Base-by-base conservation (phyloP, 2,113 vertebrate genomes). In the Holacanthus passer region DNA sequence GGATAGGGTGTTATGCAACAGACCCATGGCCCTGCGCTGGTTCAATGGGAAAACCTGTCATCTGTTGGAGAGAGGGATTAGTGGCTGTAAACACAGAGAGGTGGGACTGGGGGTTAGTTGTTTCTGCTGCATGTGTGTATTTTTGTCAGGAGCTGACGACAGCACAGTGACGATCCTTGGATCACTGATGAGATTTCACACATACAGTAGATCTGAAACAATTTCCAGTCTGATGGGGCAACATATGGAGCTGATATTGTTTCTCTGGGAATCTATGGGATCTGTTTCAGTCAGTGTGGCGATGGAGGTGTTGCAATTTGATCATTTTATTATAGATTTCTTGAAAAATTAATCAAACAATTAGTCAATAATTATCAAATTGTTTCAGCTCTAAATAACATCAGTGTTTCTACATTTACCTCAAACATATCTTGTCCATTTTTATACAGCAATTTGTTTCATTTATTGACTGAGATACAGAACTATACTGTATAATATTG, bases 1-100 rank as follows among this genome's bases (percentile, higher is more conserved):
- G 71, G 77, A 90, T 81, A 71, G 80, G 58, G 20, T 20, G 75
- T 94, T 95, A 91, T 1, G 75, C 67, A 94, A 95, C 82, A 52
- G 69, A 48, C 77, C 70, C 20, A 52, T 17, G 3, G 64, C 32
- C 50, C 35, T 31, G 71, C 43, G 19, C 31, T 74, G 74, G 70
- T 72, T 84, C 81, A 67, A 19, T 73, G 77, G 80, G 82, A 89
- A 73, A 83, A 67, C 66, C 87, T 79, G 73, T 85, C 78, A 87
- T 90, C 77, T 83, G 78, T 56, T 63, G 81, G 55, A 79, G 71
- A 13, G 67, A 10, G 62, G 73, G 86, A 86, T 90, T 91, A 73
- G 72, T 31, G 64, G 20, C 50, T 81, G 58, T 83, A 59, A 62
- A 77, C 56, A 72, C 58, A 27, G 45, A 17, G 58, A 3, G 17